These are phyloP conservation scores for Capreolus pygargus DNA, from an alignment of 2,113 vertebrate genomes.

Conservation along the genomic window DNA sequence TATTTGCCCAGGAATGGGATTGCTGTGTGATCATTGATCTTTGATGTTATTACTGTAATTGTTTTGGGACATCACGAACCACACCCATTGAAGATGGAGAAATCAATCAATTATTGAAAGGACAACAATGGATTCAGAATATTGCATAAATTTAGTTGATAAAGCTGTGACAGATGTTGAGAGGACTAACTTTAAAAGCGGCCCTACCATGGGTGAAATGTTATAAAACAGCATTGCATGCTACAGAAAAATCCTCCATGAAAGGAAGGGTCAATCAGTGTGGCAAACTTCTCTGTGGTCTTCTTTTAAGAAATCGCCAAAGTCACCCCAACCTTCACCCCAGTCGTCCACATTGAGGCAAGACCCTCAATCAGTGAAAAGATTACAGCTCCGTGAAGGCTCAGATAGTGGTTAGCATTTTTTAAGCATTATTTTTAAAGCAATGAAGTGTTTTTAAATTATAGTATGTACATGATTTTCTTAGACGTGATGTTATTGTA, in stretches of 20 bases:
- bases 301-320: background rate
- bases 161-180: background rate
- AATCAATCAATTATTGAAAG: background rate
- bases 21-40: background rate
- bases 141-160: background rate
- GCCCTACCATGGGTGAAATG: background rate
- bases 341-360: background rate
- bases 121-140: background rate
- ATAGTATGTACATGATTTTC: background rate
- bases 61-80: background rate
- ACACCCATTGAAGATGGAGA: background rate
- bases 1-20: background rate
- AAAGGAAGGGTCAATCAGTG: background rate
- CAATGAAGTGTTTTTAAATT: background rate
- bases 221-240: background rate
- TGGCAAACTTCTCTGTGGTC: background rate
- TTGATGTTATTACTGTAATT: background rate
- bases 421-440: background rate
- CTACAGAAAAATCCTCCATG: background rate
- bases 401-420: background rate
- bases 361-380: background rate
- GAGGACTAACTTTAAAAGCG: background rate
- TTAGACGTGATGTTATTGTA: background rate
- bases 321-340: background rate
- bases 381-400: background rate